phyloP scores from a whole-genome alignment of 1,140 invertebrate species.

The Drosophila nikananu region DNA sequence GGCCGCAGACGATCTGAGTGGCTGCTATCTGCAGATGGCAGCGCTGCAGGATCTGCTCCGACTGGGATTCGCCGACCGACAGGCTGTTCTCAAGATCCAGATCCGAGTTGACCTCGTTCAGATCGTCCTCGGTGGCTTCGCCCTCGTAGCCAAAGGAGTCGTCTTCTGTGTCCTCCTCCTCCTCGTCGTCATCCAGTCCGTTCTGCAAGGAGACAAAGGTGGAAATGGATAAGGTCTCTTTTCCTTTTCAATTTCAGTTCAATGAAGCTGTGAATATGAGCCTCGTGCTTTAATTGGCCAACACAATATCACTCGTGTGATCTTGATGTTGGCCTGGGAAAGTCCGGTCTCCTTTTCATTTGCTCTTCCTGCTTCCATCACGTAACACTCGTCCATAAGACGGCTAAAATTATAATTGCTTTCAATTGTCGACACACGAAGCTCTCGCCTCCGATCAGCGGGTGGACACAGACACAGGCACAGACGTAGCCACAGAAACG shows the following conservation, averaged over 20 bases:
- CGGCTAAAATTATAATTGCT: constrained; percentile 71
- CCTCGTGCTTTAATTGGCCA: constrained; percentile 40
- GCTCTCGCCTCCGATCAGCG: constrained; percentile 43
- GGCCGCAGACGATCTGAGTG: constrained; percentile 56
- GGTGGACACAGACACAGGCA: constrained; percentile 48
- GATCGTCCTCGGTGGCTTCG: constrained; percentile 81
- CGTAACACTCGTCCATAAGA: constrained; percentile 44
- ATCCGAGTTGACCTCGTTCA: constrained; percentile 78
- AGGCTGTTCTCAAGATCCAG: constrained; percentile 66
- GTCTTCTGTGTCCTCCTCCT: constrained; percentile 70
- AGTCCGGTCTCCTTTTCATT: constrained; percentile 28
- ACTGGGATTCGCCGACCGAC: constrained; percentile 4
- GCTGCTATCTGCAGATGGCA: constrained; percentile 60
- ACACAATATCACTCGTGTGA: constrained; percentile 23
- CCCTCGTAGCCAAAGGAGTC: constrained; percentile 74
- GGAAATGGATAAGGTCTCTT: neutral
- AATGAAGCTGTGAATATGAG: constrained; percentile 31
- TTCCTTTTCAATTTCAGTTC: neutral
- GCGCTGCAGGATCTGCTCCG: constrained; percentile 56
- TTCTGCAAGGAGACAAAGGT: constrained; percentile 44
- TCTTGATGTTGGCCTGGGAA: constrained; percentile 37
- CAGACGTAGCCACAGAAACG: constrained; percentile 38
- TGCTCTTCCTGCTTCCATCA: constrained; percentile 47
- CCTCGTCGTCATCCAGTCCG: constrained; percentile 70
- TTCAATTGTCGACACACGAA: constrained; percentile 66